These are phyloP conservation scores for Melieria omissa DNA, from an alignment of 2,888 invertebrate species.

Conservation along the genomic window DNA sequence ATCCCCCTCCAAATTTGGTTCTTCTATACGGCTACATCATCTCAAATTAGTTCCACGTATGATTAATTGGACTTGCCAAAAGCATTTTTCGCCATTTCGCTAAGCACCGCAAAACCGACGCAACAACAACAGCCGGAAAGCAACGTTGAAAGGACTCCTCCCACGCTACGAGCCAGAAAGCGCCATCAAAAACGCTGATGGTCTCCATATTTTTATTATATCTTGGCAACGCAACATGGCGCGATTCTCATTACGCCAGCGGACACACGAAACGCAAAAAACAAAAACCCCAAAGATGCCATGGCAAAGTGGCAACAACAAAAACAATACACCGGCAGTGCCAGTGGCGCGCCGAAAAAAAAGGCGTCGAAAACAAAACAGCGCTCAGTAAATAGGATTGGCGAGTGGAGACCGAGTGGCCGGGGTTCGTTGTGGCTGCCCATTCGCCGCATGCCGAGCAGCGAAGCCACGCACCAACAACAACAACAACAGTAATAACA, in stretches of 20 bases:
- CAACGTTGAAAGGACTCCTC: slow-evolving; percentile 1
- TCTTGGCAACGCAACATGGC: slow-evolving; percentile 26
- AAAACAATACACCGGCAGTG: not conserved
- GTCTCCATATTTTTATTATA: slow-evolving; percentile 18
- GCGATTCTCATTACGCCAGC: slow-evolving; percentile 26
- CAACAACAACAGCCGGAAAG: slow-evolving; percentile 5
- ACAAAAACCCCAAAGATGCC: not conserved
- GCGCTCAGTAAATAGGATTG: slow-evolving; percentile 19
- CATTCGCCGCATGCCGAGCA: slow-evolving; percentile 8
- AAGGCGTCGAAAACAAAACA: slow-evolving; percentile 17
- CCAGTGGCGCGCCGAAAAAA: slow-evolving; percentile 20
- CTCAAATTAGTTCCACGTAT: no score
- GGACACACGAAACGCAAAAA: slow-evolving; percentile 19
- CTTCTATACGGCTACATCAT: no score
- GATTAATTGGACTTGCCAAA: no score
- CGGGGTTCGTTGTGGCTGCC: not conserved
- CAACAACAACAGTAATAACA: slow-evolving; percentile 5
- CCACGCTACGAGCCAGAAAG: not conserved
- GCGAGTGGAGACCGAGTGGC: not conserved
- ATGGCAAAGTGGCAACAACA: slow-evolving; percentile 2
- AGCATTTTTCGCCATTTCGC: no score
- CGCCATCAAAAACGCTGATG: slow-evolving; percentile 6
- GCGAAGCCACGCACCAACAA: slow-evolving; percentile 10
- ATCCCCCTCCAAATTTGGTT: no score
- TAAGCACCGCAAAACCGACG: slow-evolving; percentile 18